phyloP scores from a whole-genome alignment of 2,797 vertebrate species.

The Chlorospingus flavigularis region DNA sequence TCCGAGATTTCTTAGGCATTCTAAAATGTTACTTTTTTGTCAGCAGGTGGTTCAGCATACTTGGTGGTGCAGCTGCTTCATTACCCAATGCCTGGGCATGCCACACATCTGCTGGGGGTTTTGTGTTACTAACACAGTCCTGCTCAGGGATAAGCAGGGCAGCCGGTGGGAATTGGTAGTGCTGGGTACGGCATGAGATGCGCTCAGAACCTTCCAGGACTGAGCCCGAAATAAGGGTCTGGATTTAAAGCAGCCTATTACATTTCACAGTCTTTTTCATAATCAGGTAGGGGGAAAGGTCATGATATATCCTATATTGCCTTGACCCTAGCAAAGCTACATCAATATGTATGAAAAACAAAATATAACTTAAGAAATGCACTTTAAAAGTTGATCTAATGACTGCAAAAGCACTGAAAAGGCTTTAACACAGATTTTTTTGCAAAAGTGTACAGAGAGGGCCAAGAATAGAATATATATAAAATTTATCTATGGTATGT shows the following conservation, averaged over 20 bases:
- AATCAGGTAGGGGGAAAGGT: background rate
- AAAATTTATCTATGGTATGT: background rate
- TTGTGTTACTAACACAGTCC: background rate
- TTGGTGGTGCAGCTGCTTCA: background rate
- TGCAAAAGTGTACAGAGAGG: background rate
- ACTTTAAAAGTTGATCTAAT: background rate
- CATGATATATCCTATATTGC: background rate
- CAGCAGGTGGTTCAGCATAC: background rate
- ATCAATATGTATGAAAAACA: constrained; percentile 4
- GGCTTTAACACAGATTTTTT: background rate
- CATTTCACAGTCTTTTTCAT: constrained; percentile 17
- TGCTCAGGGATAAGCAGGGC: rapidly evolving
- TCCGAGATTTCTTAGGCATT: background rate
- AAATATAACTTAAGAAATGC: constrained; percentile 16
- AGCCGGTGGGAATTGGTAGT: background rate
- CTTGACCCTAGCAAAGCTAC: background rate
- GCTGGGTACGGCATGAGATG: background rate
- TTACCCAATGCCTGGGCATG: background rate
- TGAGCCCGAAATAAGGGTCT: background rate
- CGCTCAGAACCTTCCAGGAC: background rate
- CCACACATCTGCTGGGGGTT: background rate
- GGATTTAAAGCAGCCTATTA: constrained; percentile 20
- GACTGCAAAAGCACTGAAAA: background rate
- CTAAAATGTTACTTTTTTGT: background rate
- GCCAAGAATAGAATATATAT: background rate